These are phyloP conservation scores for Garrulus glandarius DNA, from an alignment of 2,797 vertebrate species.

Conservation along the genomic window DNA sequence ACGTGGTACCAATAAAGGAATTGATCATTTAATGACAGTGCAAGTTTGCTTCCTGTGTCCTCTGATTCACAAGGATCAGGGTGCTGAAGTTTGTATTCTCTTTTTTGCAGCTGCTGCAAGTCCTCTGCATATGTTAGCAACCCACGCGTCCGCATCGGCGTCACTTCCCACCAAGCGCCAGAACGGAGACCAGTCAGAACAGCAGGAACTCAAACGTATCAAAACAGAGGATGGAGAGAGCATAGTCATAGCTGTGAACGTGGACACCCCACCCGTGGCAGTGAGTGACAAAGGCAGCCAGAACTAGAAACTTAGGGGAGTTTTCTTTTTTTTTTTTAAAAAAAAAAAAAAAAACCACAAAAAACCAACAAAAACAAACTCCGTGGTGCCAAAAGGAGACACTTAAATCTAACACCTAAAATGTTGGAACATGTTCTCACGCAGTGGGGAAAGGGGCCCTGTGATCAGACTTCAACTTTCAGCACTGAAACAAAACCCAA, in stretches of 20 bases:
- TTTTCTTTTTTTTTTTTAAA: not conserved
- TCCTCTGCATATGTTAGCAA: constrained; percentile 92
- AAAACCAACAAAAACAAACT: constrained; percentile 58
- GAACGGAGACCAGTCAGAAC: constrained; percentile 84
- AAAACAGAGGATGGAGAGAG: constrained; percentile 81
- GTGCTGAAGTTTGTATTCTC: not conserved
- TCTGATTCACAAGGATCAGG: not conserved
- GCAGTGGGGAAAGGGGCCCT: constrained; percentile 76
- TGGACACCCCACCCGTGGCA: constrained; percentile 75
- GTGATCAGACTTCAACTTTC: constrained; percentile 79
- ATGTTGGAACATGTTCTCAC: constrained; percentile 75
- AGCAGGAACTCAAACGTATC: constrained; percentile 86
- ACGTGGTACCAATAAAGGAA: accelerated
- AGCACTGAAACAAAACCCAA: constrained; percentile 78
- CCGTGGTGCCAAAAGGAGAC: constrained; percentile 91
- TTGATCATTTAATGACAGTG: not conserved
- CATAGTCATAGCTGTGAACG: constrained; percentile 76
- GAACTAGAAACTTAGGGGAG: constrained; percentile 78
- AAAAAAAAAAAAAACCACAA: not conserved
- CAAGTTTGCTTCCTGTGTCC: not conserved
- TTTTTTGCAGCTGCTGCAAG: constrained; percentile 81
- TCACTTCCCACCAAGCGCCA: constrained; percentile 94
- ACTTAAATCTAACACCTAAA: constrained; percentile 73
- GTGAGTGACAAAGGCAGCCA: constrained; percentile 78
- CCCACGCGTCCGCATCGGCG: constrained; percentile 92